Conservation (phyloP, 2,888 invertebrate genomes). For the Leptopilina myrica region DNA sequence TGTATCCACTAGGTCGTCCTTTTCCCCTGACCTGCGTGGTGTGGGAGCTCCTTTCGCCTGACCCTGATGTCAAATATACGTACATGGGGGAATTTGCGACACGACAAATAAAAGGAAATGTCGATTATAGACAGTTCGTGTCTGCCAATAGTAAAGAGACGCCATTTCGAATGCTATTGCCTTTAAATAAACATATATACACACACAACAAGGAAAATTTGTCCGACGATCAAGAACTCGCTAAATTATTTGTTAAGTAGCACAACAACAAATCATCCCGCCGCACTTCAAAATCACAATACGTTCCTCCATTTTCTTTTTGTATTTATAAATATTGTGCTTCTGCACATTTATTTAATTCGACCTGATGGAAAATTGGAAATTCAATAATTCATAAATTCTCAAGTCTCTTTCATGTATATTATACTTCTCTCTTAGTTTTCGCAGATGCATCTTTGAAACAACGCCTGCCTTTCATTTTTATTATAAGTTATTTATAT, state of each 20-base stretch:
- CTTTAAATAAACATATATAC: slow-evolving; percentile 15
- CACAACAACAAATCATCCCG: not conserved
- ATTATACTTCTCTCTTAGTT: too few species aligned
- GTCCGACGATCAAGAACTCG: not conserved
- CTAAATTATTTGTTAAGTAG: slow-evolving; percentile 4
- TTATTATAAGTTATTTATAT: too few species aligned
- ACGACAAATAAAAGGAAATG: slow-evolving; percentile 38
- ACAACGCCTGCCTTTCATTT: too few species aligned
- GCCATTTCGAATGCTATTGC: not conserved
- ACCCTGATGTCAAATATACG: slow-evolving; percentile 41
- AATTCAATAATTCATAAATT: too few species aligned
- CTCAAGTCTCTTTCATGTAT: too few species aligned
- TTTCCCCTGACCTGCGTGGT: slow-evolving; percentile 38
- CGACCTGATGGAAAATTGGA: too few species aligned
- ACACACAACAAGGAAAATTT: not conserved
- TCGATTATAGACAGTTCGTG: slow-evolving; percentile 36
- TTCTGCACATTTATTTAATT: too few species aligned
- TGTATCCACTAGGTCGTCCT: slow-evolving; percentile 27
- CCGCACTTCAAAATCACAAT: too few species aligned
- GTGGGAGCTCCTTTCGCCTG: slow-evolving; percentile 38
- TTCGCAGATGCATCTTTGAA: too few species aligned
- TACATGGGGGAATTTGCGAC: slow-evolving; percentile 16
- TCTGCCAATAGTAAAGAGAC: slow-evolving; percentile 10
- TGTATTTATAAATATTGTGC: too few species aligned
- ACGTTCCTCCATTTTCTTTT: too few species aligned